Base-by-base conservation (phyloP, 2,888 invertebrate genomes). In the Cetonia aurata region DNA sequence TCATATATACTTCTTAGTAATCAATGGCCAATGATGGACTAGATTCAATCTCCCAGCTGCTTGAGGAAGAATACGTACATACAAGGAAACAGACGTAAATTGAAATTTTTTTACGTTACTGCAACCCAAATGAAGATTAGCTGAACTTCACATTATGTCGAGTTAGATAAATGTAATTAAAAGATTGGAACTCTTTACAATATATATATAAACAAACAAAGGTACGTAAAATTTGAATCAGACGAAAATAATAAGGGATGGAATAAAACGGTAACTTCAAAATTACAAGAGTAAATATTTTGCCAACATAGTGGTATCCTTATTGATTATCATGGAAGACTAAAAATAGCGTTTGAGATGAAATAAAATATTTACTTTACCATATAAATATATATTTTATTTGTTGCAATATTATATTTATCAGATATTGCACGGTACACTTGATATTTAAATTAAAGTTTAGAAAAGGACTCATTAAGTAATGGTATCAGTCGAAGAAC, bases 21-120 rank as follows among this genome's bases (percentile, higher is more conserved):
- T 80, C 77, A 79, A 79, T 76, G 75, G 78, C 78, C 79, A 81
- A 81, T 79, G 80, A 80, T 77, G 76, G 84, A 84, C 84, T 84
- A 84, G 84, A 84, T 78, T 79, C 77, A 77, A 72, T 78, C 82
- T 81, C 82, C 81, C 82, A 80, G 80, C 80, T 78, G 79, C 75
- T 76, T 56, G 15, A 62, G 52, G 62, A 65, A 62, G 62, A 55
- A 70, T 46, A 70, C 33, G 42, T 57, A 44, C 44, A 42, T 10
- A 37, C 37, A 56, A 44, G 66, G 41, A 41, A 62, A 57, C 17
- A 69, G 50, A 41, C 19, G 53, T 37, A 41, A 53, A 55, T 44
- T 41, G 41, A 19, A 25, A 44, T 6, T 37, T 37, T 25, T 25
- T 25, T 4, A 25, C 25, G 10, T 37, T 37, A 37, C 37, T 37